Evolutionary conservation across 2,113 vertebrate genomes (phyloP), one percentile per base, ranked within the genome.

Genomic region (Gracilinanus agilis): DNA sequence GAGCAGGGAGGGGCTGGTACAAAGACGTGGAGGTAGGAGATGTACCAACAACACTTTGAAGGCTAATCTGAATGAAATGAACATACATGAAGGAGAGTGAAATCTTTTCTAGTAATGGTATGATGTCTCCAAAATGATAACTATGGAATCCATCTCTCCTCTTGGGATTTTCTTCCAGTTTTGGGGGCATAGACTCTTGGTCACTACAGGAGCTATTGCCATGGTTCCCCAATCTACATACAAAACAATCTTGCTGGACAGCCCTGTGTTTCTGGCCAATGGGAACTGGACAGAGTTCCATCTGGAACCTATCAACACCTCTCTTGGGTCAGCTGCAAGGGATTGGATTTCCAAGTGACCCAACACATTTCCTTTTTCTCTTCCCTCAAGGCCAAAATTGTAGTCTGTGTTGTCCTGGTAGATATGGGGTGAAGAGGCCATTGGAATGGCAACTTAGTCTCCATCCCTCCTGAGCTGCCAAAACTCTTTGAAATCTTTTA

Each of bases 281-380:
- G 96, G 53, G 95, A 97, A 96, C 96, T 95, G 96, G 97, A 97
- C 97, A 95, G 56, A 94, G 16, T 61, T 90, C 94, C 97, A 97
- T 97, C 97, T 98, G 97, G 97, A 97, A 98, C 95, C 97, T 92
- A 98, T 98, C 97, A 98, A 94, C 93, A 93, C 97, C 97, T 98
- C 97, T 98, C 96, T 96, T 96, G 97, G 97, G 97, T 97, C 97
- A 97, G 97, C 96, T 97, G 97, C 90, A 91, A 97, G 83, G 93
- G 96, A 98, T 97, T 97, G 97, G 96, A 97, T 98, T 97, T 98
- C 97, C 67, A 97, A 97, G 97, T 97, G 96, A 98, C 96, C 97
- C 97, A 97, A 97, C 97, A 96, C 93, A 96, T 97, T 97, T 98
- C 97, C 96, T 98, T 93, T 97, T 90, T 83, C 96, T 97, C 96